phyloP scores from a whole-genome alignment of 2,113 vertebrate genomes.

The Polypterus senegalus region DNA sequence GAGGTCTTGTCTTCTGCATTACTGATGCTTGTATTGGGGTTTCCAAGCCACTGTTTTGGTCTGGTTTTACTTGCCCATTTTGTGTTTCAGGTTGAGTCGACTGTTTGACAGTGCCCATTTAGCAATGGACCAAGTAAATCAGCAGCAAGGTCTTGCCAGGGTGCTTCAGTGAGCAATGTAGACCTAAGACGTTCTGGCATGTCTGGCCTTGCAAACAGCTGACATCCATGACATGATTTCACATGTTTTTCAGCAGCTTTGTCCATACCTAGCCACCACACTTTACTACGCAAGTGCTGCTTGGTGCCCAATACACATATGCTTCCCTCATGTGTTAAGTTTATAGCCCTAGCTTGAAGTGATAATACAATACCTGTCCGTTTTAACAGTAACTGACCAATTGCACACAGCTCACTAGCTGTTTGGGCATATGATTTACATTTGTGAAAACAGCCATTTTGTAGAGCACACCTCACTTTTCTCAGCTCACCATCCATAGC shows the following conservation, averaged over 20 bases:
- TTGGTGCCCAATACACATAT: slow-evolving; percentile 17
- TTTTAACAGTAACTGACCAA: slow-evolving; percentile 8
- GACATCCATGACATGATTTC: neutral
- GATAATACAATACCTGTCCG: slow-evolving; percentile 8
- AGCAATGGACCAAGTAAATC: neutral
- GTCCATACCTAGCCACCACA: slow-evolving; percentile 1
- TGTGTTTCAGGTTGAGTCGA: too few relatives aligned
- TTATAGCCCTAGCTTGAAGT: slow-evolving; percentile 3
- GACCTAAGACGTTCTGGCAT: neutral
- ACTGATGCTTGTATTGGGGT: too few relatives aligned
- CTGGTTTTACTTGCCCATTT: too few relatives aligned
- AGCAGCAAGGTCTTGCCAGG: neutral
- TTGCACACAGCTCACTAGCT: slow-evolving; percentile 10
- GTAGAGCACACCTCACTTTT: slow-evolving; percentile 8
- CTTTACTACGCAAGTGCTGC: neutral
- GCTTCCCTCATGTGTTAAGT: slow-evolving; percentile 13
- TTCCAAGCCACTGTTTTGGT: too few relatives aligned
- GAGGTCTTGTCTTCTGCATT: too few relatives aligned
- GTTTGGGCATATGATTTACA: slow-evolving; percentile 3
- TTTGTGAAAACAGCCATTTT: slow-evolving; percentile 13
- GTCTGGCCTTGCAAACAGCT: neutral
- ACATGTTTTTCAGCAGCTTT: neutral
- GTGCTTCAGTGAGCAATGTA: neutral
- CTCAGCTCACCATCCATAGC: neutral
- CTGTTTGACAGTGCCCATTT: neutral